phyloP scores from a whole-genome alignment of 1,140 invertebrate genomes.

The Trigoniulus corallinus region DNA sequence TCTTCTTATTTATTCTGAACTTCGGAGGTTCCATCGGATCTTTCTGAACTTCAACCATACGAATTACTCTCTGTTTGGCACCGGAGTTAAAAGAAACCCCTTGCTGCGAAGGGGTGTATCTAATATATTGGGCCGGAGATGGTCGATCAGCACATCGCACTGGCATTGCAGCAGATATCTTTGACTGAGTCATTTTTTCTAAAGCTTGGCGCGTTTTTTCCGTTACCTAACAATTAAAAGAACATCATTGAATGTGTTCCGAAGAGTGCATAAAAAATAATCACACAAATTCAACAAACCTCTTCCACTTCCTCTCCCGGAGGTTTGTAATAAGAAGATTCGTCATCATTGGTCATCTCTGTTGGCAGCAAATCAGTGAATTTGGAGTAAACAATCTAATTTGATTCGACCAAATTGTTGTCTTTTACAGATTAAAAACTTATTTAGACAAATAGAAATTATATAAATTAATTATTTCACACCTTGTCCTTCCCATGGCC shows the following conservation, averaged over 20 bases:
- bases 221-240: slow-evolving; percentile 33
- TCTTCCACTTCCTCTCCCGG: slow-evolving; percentile 67
- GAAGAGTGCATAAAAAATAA: slow-evolving; percentile 1
- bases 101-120: slow-evolving; percentile 95
- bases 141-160: slow-evolving; percentile 76
- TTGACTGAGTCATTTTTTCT: slow-evolving; percentile 72
- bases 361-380: slow-evolving; percentile 80
- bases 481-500: slow-evolving; percentile 93
- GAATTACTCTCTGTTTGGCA: slow-evolving; percentile 91
- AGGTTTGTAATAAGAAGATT: slow-evolving; percentile 71
- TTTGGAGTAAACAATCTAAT: slow-evolving; percentile 86
- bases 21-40: slow-evolving; percentile 98
- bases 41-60: slow-evolving; percentile 86
- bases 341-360: slow-evolving; percentile 75
- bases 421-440: background rate
- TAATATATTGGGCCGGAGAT: slow-evolving; percentile 85
- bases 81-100: slow-evolving; percentile 90
- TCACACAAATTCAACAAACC: too few species aligned
- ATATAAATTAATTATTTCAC: too few species aligned
- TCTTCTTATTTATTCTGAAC: slow-evolving; percentile 90
- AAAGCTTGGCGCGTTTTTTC: slow-evolving; percentile 66
- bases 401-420: background rate
- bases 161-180: slow-evolving; percentile 60
- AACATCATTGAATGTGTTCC: too few species aligned
- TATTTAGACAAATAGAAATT: background rate